Evolutionary conservation across 2,113 vertebrate species (phyloP).

Genomic region (Notothenia coriiceps): DNA sequence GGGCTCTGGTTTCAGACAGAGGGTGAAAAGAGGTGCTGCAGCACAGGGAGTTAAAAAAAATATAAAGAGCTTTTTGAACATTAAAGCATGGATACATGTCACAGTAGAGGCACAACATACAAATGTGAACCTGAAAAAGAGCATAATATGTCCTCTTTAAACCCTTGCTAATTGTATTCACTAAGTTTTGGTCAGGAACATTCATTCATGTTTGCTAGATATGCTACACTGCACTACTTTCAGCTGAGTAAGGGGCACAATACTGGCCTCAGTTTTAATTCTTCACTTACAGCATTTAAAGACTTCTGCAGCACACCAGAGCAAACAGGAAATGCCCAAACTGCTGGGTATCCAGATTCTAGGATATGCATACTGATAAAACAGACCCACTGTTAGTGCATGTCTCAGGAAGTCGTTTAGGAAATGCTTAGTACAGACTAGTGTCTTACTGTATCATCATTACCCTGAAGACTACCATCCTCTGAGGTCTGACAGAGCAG

Average conservation of each 20-base stretch:
- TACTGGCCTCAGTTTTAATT: neutral
- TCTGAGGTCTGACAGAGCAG: conserved; percentile 26
- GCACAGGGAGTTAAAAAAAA: too few relatives aligned
- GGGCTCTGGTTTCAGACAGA: too few relatives aligned
- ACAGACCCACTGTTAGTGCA: neutral
- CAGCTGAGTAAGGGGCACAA: neutral
- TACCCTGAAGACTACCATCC: conserved; percentile 20
- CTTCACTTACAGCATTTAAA: neutral
- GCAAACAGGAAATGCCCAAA: neutral
- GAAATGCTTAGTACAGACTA: neutral
- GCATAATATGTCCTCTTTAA: neutral
- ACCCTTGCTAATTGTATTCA: neutral
- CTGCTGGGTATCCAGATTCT: neutral
- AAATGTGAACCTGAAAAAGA: too few relatives aligned
- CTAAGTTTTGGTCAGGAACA: neutral
- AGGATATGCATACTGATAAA: neutral
- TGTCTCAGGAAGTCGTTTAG: neutral
- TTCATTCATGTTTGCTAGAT: neutral
- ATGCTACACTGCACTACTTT: neutral
- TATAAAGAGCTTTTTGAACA: too few relatives aligned
- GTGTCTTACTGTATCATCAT: neutral
- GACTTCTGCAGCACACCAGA: neutral
- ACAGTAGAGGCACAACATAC: too few relatives aligned
- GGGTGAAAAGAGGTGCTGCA: too few relatives aligned
- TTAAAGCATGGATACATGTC: too few relatives aligned